phyloP scores from a whole-genome alignment of 2,888 invertebrate species.

The Meteorus colon region DNA sequence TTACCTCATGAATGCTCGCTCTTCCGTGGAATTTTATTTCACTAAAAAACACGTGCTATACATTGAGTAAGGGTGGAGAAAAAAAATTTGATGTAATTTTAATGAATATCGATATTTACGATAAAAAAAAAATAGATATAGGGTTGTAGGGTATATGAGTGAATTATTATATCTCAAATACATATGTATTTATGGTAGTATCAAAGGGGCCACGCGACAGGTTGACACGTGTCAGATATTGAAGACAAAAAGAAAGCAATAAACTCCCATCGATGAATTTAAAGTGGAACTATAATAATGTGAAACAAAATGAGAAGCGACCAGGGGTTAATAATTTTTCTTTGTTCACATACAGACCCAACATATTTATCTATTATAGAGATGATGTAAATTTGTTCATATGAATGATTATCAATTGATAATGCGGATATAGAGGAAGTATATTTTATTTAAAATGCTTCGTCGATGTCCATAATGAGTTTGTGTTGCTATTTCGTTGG shows the following conservation, averaged over 20 bases:
- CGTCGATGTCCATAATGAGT: constrained; percentile 32
- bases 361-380: neutral
- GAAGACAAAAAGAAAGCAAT: constrained; percentile 64
- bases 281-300: constrained; percentile 67
- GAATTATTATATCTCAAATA: constrained; percentile 10
- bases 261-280: constrained; percentile 62
- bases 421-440: constrained; percentile 32
- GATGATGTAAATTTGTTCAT: constrained; percentile 17
- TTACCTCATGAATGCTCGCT: constrained; percentile 32
- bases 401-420: constrained; percentile 45
- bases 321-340: constrained; percentile 4
- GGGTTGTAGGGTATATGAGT: constrained; percentile 6
- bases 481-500: neutral
- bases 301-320: constrained; percentile 37
- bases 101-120: constrained; percentile 41
- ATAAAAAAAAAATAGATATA: constrained; percentile 17
- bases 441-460: constrained; percentile 27
- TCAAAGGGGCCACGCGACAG: constrained; percentile 37
- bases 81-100: constrained; percentile 23
- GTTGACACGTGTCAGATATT: constrained; percentile 65
- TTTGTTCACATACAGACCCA: neutral
- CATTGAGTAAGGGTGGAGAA: neutral
- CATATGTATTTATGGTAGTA: constrained; percentile 6
- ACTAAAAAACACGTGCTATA: neutral
- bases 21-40: constrained; percentile 29